phyloP scores from a whole-genome alignment of 2,113 vertebrate genomes.

The Ictidomys tridecemlineatus region DNA sequence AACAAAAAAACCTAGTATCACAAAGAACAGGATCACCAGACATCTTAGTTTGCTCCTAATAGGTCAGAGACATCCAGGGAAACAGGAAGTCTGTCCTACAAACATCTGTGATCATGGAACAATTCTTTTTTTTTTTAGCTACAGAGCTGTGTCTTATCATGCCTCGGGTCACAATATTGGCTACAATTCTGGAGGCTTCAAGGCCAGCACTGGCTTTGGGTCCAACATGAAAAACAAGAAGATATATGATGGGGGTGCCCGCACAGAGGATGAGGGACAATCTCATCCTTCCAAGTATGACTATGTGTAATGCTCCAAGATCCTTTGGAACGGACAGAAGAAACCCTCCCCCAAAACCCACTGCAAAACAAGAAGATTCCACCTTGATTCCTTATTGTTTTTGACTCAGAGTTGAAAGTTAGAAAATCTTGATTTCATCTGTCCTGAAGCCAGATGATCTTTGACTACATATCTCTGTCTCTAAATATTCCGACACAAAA shows the following conservation, averaged over 20 bases:
- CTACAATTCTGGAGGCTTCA: conserved; percentile 89
- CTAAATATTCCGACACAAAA: conserved; percentile 3
- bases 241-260: conserved; percentile 87
- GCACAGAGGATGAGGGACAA: conserved; percentile 88
- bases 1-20: neutral
- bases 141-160: conserved; percentile 92
- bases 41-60: neutral
- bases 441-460: neutral
- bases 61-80: neutral
- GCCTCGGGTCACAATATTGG: conserved; percentile 88
- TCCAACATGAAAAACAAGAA: conserved; percentile 84
- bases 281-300: conserved; percentile 92
- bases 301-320: conserved; percentile 89
- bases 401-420: conserved; percentile 63
- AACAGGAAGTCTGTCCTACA: neutral
- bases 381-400: conserved; percentile 52
- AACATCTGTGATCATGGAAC: neutral
- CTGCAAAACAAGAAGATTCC: conserved; percentile 14
- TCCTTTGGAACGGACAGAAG: neutral
- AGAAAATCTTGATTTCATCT: conserved; percentile 45
- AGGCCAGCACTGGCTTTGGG: conserved; percentile 84
- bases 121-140: conserved; percentile 87
- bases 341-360: conserved; percentile 44
- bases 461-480: neutral
- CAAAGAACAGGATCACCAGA: neutral